Base-by-base conservation (phyloP, 2,113 vertebrate genomes). In the Psammodynastes pulverulentus region DNA sequence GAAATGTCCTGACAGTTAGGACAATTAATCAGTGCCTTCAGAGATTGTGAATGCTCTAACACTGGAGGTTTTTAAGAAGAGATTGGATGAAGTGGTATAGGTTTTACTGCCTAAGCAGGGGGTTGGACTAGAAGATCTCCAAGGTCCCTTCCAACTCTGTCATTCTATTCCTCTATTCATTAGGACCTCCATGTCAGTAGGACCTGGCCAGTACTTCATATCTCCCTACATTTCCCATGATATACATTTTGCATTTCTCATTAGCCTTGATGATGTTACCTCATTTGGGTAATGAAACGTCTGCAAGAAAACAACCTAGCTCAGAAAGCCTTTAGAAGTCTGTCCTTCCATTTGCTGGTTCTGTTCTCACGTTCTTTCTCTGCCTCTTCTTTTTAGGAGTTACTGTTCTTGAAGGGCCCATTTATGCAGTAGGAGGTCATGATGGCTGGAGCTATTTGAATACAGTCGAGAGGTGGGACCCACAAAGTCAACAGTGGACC, bases 371-470 rank as follows among this genome's bases (percentile, higher is more conserved):
- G 26, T 94, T 95, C 72, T 96, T 39, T 93, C 34, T 90, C 53
- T 93, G 62, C 94, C 79, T 94, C 23, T 95, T 10, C 90, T 84
- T 95, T 96, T 95, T 92, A 98, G 98, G 98, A 84, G 97, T 98
- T 62, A 98, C 98, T 19, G 97, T 98, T 34, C 97, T 98, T 88
- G 98, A 98, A 97, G 98, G 98, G 13, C 98, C 98, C 67, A 98
- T 98, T 94, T 98, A 98, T 94, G 98, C 98, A 5, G 98, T 98
- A 24, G 98, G 98, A 94, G 98, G 98, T 90, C 98, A 98, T 92
- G 98, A 98, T 93, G 98, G 98, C 53, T 98, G 98, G 98, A 98
- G 98, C 89, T 98, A 98, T 29, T 95, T 98, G 95, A 98, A 98
- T n/a, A 98, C 98, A 13, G 98, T 98, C 94, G 98, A 98, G 91